phyloP scores from a whole-genome alignment of 2,888 invertebrate genomes.

The Acanthopleura granulata region DNA sequence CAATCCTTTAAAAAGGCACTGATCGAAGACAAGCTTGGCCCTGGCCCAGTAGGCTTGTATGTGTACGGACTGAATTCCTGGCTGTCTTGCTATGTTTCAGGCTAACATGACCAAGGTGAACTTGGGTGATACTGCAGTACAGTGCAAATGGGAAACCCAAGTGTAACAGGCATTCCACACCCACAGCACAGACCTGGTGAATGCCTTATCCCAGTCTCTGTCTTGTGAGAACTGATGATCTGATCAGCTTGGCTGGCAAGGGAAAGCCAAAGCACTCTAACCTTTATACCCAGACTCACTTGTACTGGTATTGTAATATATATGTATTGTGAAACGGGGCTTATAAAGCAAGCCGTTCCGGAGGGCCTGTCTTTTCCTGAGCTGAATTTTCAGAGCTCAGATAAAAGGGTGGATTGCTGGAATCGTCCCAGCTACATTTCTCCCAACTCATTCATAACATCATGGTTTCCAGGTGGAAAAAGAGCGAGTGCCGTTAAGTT shows the following conservation, averaged over 20 bases:
- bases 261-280: conserved; percentile 5
- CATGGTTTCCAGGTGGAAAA: conserved; percentile 10
- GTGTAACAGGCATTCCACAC: neutral
- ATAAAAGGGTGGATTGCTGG: no score
- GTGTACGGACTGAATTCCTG: neutral
- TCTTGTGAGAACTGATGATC: conserved; percentile 9
- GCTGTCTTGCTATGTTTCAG: neutral
- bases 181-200: neutral
- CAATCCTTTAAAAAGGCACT: conserved; percentile 6
- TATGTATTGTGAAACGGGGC: no score
- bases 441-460: neutral
- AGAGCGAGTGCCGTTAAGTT: neutral
- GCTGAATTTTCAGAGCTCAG: no score
- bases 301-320: no score
- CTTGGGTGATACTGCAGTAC: neutral
- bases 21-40: conserved; percentile 12
- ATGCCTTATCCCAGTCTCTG: neutral
- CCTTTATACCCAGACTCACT: neutral
- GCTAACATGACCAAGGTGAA: conserved; percentile 12
- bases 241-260: neutral
- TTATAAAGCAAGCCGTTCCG: no score
- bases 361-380: no score
- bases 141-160: conserved; percentile 6
- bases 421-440: no score
- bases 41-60: conserved; percentile 7